These are phyloP conservation scores for Aphelenchoides bicaudatus DNA, from an alignment of 2,888 invertebrate genomes.

Conservation along the genomic window DNA sequence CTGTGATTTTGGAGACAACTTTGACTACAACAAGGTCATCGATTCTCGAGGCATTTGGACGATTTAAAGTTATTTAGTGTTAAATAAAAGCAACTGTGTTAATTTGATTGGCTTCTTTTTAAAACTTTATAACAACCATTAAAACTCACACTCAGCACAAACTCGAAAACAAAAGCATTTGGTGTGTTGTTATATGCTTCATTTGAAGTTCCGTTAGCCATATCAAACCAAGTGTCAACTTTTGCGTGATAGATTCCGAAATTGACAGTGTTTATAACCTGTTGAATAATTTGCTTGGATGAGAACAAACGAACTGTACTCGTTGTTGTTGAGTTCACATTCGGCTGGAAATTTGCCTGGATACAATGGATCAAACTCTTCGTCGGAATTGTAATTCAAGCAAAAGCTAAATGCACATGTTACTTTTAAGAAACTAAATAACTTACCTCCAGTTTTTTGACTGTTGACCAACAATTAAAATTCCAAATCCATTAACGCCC, in stretches of 20 bases:
- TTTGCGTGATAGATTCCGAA: too few species aligned
- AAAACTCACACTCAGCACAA: not conserved
- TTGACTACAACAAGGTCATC: too few species aligned
- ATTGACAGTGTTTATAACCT: too few species aligned
- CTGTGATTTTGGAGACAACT: too few species aligned
- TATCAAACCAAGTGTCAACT: not conserved
- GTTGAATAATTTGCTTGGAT: not conserved
- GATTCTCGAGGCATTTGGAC: too few species aligned
- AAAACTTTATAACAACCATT: too few species aligned
- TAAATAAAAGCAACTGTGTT: too few species aligned
- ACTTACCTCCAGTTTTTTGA: slow-evolving; percentile 8
- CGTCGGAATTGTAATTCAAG: not conserved
- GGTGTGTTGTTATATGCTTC: too few species aligned
- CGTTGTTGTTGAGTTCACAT: not conserved
- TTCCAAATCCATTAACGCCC: too few species aligned
- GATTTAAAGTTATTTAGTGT: too few species aligned
- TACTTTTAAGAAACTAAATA: not conserved
- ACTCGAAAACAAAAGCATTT: slow-evolving; percentile 7
- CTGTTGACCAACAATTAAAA: too few species aligned
- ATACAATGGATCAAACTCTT: not conserved
- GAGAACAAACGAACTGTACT: not conserved
- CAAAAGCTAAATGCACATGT: not conserved
- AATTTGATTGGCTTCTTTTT: too few species aligned
- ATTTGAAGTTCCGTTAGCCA: not conserved
- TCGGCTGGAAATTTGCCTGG: slow-evolving; percentile 1